Base-by-base conservation (phyloP, 2,113 vertebrate species). In the Ariopsis seemanni region DNA sequence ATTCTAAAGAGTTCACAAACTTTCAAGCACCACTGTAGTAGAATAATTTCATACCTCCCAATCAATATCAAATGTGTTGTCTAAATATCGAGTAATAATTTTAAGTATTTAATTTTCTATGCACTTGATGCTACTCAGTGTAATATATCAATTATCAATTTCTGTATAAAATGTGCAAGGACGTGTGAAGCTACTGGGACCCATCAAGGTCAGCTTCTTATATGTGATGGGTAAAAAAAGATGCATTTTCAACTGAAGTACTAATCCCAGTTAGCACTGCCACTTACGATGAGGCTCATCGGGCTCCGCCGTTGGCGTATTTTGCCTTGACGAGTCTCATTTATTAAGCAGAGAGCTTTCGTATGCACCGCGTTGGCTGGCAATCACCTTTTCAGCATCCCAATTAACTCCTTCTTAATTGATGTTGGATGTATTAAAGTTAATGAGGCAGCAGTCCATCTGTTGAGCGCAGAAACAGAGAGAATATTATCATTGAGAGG, bases 381-480 rank as follows among this genome's bases (percentile, higher is more conserved):
- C 92, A 90, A 89, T 93, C 95, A 94, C 93, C 93, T 94, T 93
- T 81, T 84, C 88, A 34, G 93, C 93, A 92, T 94, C 92, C 92
- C 92, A 94, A 94, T 95, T 93, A 93, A 93, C 93, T 93, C 88
- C 50, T 87, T 63, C 91, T 91, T 95, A 94, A 95, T 93, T 95
- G 94, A 94, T 94, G 94, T 91, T 91, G 86, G 93, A 92, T 91
- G 90, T 92, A 94, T 94, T 93, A 94, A 94, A 95, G 93, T 93
- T 95, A 95, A 95, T 95, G 95, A 95, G 93, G 91, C 92, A 75
- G 79, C 86, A 30, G 91, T 90, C 94, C 94, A 95, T 95, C 94
- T 95, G 95, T 95, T 94, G 93, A 94, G 90, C 88, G 85, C 88
- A 86, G 83, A 91, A 78, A 84, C 86, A 18, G 87, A 85, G 88